Evolutionary conservation across 2,888 invertebrate genomes (phyloP), one percentile per base, ranked within the genome.

Genomic region (Psylliodes chrysocephalus): DNA sequence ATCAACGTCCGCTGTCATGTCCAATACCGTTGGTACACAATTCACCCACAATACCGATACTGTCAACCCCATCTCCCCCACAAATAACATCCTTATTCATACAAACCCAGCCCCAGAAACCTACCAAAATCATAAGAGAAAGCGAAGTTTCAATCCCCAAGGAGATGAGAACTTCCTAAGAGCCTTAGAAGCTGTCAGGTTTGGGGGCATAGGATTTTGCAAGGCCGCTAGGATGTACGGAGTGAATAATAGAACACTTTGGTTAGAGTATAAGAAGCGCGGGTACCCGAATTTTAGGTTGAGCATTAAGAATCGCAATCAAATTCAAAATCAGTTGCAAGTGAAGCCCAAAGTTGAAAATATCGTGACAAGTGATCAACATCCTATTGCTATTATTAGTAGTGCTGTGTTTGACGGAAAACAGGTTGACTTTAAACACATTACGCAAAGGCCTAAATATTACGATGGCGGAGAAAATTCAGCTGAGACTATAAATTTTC

Each of bases 201-300:
- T 89, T 75, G 93, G 93, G 17, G 92, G 92, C 35, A 92, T 93
- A 71, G 93, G 93, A 1, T 93, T 93, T 82, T 93, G 93, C 81
- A 93, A 93, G 77, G 93, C 93, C 6, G 93, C 93, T 0, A 85
- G 92, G 54, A 87, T 92, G 83, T 93, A 91, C 80, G 93, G 93
- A 25, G 92, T 94, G 12, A 93, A 93, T 82, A 93, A 93, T 82
- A 86, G 93, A 60, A 93, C 93, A 0, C 84, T 94, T 1, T 93
- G 93, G 93, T 83, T 93, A 35, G 93, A 93, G 78, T 93, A 93
- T 79, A 93, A 92, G 77, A 92, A 92, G 80, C 88, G 91, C 44
- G 93, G 93, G 0, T 93, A 93, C 80, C 92, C 92, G 0, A 91
- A 92, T 75, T 91, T 89, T 77, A 85, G 93, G 71, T 89, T 92